Evolutionary conservation across 1,140 invertebrate genomes (phyloP), one percentile per base, ranked within the genome.

Genomic region (Zaprionus ornatus): DNA sequence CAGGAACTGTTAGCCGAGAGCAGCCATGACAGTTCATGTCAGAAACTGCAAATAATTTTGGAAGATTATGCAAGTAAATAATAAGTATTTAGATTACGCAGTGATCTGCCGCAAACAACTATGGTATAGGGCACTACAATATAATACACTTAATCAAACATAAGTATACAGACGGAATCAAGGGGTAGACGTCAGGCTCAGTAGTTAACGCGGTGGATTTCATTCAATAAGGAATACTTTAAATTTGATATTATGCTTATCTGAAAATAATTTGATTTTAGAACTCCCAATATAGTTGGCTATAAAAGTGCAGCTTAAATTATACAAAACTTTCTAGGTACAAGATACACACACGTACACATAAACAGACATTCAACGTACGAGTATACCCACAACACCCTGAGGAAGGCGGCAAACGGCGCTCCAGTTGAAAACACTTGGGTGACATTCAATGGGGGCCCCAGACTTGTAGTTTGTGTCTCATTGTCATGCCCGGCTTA

Each of bases 401-500:
- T 40, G 63, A 50, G 37, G 70, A 52, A 29, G 68, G 79, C 68
- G 74, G 66, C 71, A 85, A 87, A 65, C 76, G 84, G 84, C 86
- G 81, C 82, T 85, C 52, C 75, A 69, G 27, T 79, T 70, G 62
- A 60, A 72, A 40, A 60, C 54, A 61, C 66, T 70, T 56, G 59
- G 66, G 50, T 69, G 80, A 82, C 75, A 82, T 90, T 73, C 75
- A 74, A 77, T 75, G 86, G 60, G 35, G 32, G 40, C n/a, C 42
- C 59, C 15, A 69, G 59, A 64, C 52, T 66, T 68, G 63, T 68
- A 60, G 77, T 76, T 72, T 79, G 64, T 77, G 82, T 73, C 72
- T 79, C 85, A 90, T 90, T 90, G 85, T 90, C 82, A 90, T 90
- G 85, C 81, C 81, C 74, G 52, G 81, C 90, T 82, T 91, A 91